Conservation (phyloP, 2,113 vertebrate genomes). For the Sporophila hypoxantha region DNA sequence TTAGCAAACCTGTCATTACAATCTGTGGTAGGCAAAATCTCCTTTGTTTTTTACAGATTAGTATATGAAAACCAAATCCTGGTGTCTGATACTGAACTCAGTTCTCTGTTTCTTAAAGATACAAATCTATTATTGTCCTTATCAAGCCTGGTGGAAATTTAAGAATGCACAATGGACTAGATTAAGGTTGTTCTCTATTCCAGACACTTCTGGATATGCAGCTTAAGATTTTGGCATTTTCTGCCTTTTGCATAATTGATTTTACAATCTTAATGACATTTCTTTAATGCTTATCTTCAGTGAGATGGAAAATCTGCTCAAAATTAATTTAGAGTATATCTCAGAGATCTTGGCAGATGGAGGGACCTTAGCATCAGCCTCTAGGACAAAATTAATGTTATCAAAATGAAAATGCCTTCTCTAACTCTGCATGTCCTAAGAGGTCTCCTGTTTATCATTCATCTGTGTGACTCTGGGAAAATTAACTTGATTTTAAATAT, state of each 20-base stretch:
- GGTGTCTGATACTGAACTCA: not conserved
- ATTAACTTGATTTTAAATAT: not conserved
- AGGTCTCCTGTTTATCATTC: not conserved
- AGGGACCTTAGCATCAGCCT: not conserved
- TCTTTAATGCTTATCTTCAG: constrained; percentile 11
- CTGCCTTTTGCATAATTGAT: constrained; percentile 2
- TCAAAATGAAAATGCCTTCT: not conserved
- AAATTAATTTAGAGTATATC: constrained; percentile 20
- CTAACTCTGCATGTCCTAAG: not conserved
- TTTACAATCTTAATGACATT: constrained; percentile 1
- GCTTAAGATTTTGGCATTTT: constrained; percentile 4
- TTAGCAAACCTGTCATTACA: not conserved
- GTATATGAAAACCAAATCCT: not conserved
- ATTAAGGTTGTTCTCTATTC: not conserved
- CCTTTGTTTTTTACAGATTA: not conserved
- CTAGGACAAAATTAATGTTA: constrained; percentile 11
- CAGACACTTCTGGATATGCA: not conserved
- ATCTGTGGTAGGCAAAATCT: not conserved
- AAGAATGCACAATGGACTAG: not conserved
- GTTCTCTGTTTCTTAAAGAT: not conserved
- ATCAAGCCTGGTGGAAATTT: not conserved
- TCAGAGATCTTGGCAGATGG: not conserved
- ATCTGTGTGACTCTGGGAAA: not conserved
- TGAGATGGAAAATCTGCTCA: constrained; percentile 14
- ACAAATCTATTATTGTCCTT: not conserved